Conservation (phyloP, 2,797 vertebrate species). For the Sebastolobus altivelis region DNA sequence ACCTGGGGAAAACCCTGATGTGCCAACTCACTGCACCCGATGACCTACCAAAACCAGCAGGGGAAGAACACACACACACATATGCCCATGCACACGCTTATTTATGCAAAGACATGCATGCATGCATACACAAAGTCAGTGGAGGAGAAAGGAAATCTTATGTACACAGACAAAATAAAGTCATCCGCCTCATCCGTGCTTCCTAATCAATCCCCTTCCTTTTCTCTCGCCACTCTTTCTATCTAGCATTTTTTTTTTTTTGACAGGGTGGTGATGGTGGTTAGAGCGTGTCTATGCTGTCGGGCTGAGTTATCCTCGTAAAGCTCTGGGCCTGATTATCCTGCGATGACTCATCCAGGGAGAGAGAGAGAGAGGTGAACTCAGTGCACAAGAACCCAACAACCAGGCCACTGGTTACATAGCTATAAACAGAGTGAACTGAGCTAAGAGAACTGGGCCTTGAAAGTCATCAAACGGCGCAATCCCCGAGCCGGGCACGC, state of each 20-base stretch:
- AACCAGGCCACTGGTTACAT: conserved; percentile 82
- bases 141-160: conserved; percentile 45
- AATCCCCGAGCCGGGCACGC: conserved; percentile 21
- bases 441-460: conserved; percentile 52
- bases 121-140: conserved; percentile 54
- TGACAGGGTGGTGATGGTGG: conserved; percentile 50
- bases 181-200: conserved; percentile 12
- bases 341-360: conserved; percentile 78
- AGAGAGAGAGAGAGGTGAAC: conserved; percentile 72
- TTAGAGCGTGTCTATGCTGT: conserved; percentile 69
- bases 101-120: conserved; percentile 65
- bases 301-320: conserved; percentile 77
- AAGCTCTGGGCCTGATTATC: conserved; percentile 83
- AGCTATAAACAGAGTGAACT: conserved; percentile 61
- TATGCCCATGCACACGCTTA: conserved; percentile 17
- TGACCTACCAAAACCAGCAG: conserved; percentile 75
- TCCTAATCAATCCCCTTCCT: conserved; percentile 48
- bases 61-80: conserved; percentile 36
- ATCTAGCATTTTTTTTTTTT: conserved; percentile 10
- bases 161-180: conserved; percentile 55
- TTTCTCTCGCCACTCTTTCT: conserved; percentile 21
- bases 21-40: conserved; percentile 79
- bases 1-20: conserved; percentile 81
- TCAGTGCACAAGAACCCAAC: conserved; percentile 83
- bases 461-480: conserved; percentile 43